Conservation (phyloP, 2,113 vertebrate genomes). For the Nipponia nippon region DNA sequence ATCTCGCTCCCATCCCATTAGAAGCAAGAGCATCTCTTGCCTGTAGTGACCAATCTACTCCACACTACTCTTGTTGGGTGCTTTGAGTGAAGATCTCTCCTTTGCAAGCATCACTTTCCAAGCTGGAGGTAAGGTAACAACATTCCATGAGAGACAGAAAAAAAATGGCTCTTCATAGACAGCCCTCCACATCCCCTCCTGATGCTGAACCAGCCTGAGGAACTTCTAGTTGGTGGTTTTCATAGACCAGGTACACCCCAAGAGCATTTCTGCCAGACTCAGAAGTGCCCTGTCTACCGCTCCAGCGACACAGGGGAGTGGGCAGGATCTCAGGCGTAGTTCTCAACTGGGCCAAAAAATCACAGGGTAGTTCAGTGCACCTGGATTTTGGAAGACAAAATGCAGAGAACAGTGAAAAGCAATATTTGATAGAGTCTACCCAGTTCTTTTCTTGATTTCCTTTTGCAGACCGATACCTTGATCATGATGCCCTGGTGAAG, state of each 20-base stretch:
- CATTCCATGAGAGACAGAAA: background rate
- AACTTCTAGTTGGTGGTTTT: background rate
- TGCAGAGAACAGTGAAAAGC: background rate
- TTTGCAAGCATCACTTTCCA: background rate
- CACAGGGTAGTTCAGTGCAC: background rate
- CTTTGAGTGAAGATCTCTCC: background rate
- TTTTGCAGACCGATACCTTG: background rate
- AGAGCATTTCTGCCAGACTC: background rate
- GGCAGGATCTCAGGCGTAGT: accelerated
- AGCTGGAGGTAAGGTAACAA: background rate
- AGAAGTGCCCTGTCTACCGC: background rate
- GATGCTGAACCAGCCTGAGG: background rate
- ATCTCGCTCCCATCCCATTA: background rate
- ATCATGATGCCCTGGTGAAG: background rate
- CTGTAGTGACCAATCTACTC: background rate
- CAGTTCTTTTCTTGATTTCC: background rate
- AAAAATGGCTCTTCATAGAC: background rate
- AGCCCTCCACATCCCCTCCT: background rate
- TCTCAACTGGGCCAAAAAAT: background rate
- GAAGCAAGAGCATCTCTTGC: background rate
- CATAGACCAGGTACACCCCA: background rate
- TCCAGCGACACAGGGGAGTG: accelerated
- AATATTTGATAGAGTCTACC: background rate
- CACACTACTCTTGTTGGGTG: background rate
- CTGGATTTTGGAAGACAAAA: background rate